These are phyloP conservation scores for Enteromius unitaeniatus DNA, from an alignment of 2,797 vertebrate genomes.

Conservation along the genomic window DNA sequence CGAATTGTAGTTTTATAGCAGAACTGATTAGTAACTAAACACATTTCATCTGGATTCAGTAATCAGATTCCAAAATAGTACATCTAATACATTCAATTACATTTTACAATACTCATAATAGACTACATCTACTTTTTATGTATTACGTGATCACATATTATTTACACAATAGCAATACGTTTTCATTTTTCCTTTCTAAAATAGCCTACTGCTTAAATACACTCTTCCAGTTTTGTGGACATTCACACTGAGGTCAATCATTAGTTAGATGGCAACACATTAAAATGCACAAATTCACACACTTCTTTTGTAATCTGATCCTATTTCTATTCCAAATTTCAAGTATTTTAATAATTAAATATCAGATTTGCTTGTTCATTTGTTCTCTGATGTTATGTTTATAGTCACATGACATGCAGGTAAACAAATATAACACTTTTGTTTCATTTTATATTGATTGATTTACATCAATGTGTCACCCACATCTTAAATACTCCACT, in stretches of 20 bases:
- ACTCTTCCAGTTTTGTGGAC: background rate
- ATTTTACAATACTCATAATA: background rate
- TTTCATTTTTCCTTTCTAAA: background rate
- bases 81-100: background rate
- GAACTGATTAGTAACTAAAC: background rate
- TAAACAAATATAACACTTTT: background rate
- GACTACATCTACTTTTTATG: background rate
- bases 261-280: background rate
- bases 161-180: background rate
- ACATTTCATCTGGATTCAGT: background rate
- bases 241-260: background rate
- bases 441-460: background rate
- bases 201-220: background rate
- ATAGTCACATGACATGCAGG: background rate
- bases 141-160: background rate
- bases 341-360: too few relatives aligned
- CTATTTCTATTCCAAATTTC: too few relatives aligned
- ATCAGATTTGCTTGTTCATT: background rate
- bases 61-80: background rate
- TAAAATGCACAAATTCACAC: background rate
- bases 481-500: background rate
- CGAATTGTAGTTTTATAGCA: background rate
- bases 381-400: background rate
- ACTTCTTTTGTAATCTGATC: too few relatives aligned
- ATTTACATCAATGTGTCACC: background rate